phyloP scores from a whole-genome alignment of 2,113 vertebrate species.

The Sceloporus undulatus region DNA sequence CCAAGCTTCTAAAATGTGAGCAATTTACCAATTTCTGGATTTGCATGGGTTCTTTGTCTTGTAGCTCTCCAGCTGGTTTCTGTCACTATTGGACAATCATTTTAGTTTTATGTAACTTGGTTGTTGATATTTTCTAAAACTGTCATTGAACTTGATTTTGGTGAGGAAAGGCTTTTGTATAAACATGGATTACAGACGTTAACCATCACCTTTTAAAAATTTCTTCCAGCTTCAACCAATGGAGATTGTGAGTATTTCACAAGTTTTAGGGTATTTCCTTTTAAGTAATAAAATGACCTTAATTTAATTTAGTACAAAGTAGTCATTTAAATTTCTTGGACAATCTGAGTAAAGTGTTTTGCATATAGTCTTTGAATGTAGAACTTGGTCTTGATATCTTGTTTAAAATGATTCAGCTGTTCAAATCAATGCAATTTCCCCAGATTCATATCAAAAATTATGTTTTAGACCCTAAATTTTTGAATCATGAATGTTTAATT shows the following conservation, averaged over 20 bases:
- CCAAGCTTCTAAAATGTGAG: neutral
- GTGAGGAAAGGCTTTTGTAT: neutral
- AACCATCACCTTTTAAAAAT: constrained; percentile 23
- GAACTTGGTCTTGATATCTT: too few species aligned
- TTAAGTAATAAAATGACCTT: neutral
- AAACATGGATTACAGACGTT: constrained; percentile 18
- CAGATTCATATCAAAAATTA: too few species aligned
- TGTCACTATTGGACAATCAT: neutral
- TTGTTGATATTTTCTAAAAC: neutral
- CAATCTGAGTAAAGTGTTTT: neutral
- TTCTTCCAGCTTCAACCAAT: constrained; percentile 22
- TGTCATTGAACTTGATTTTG: neutral
- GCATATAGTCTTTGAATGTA: neutral
- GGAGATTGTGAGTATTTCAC: constrained; percentile 1
- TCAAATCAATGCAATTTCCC: neutral
- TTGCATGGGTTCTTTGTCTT: neutral
- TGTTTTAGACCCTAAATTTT: neutral
- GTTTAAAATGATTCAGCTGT: neutral
- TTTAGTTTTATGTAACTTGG: constrained; percentile 1
- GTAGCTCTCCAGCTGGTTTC: neutral
- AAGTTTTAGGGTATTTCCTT: neutral
- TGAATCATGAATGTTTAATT: neutral
- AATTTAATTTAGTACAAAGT: constrained; percentile 8
- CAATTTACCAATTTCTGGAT: neutral
- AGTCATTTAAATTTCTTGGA: neutral